Percentiles rank a stretch among this genome's conserved stretches.
These are phyloP conservation scores for human DNA, from an alignment of 2,113 vertebrate species.

Conservation along the genomic window DNA sequence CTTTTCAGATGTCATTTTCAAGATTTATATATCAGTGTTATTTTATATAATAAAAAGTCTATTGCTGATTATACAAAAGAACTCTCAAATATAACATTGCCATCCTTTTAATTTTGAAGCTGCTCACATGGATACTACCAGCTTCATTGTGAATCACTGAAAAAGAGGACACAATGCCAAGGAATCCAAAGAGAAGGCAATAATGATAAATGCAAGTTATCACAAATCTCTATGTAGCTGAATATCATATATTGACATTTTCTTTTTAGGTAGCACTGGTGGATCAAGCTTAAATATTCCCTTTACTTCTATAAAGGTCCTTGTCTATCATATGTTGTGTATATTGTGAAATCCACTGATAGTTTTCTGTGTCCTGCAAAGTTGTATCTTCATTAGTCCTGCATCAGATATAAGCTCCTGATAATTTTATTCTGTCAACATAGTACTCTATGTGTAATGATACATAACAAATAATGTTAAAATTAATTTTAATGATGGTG, in stretches of 20 bases:
- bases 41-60: slow-evolving; percentile 80
- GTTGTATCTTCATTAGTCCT: not conserved
- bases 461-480: not conserved
- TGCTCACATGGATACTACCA: not conserved
- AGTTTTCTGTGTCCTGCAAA: not conserved
- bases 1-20: slow-evolving; percentile 79
- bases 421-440: not conserved
- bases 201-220: not conserved
- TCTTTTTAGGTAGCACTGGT: not conserved
- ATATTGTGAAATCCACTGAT: not conserved
- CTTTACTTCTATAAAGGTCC: not conserved
- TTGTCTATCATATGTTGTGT: not conserved
- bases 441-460: not conserved
- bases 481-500: not conserved
- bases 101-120: slow-evolving; percentile 22
- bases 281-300: not conserved
- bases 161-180: not conserved
- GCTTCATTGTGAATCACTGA: not conserved
- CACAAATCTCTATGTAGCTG: not conserved
- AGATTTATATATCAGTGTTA: slow-evolving; percentile 81
- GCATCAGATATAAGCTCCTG: not conserved
- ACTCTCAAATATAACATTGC: slow-evolving; percentile 55
- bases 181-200: not conserved
- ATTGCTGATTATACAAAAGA: slow-evolving; percentile 76
- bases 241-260: not conserved